Evolutionary conservation across 2,888 invertebrate genomes (phyloP), one percentile per base, ranked within the genome.

Genomic region (Cataglyphis cursor): DNA sequence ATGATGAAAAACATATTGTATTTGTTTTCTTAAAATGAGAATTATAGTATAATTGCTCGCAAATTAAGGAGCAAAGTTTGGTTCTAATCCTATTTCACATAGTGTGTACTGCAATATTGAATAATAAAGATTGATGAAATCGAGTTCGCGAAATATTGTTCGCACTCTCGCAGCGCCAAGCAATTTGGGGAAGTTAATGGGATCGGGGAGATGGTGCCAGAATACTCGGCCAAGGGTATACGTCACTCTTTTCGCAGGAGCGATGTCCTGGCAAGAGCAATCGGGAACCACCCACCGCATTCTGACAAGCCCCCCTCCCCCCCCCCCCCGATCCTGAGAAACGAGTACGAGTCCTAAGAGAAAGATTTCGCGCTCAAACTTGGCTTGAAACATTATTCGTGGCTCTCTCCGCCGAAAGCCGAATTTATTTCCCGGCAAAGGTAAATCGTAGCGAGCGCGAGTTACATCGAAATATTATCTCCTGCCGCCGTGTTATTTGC

Each of bases 231-330:
- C 28, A 48, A 54, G 41, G 21, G 35, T 51, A 73, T 82, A 70
- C 64, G 68, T 88, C 83, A 76, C 64, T 82, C 41, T 66, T 74
- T 70, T 21, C 57, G 57, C 57, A 78, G 54, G 59, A 80, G 48
- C 38, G 66, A 59, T 88, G 68, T 54, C 64, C 78, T 86, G 86
- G 82, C 81, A 88, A 87, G 86, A 86, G 86, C 81, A 84, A 86
- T 83, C 82, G 15, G 54, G 64, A 64, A 68, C 28, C 28, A 48
- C 72, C 72, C 66, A 24, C 38, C 38, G 44, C 51, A 70, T 59
- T 64, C 82, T 75, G 87, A 88, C 59, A 74, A 78, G 81, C 66
- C 68, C 54, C 66, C 68, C 48, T 64, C 68, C 57, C 84, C 66
- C 68, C 54, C 66, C 68, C 48, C 66, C 68, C 57, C 84, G 72